Conservation (phyloP, 2,888 invertebrate genomes). For the Limnephilus auricula region DNA sequence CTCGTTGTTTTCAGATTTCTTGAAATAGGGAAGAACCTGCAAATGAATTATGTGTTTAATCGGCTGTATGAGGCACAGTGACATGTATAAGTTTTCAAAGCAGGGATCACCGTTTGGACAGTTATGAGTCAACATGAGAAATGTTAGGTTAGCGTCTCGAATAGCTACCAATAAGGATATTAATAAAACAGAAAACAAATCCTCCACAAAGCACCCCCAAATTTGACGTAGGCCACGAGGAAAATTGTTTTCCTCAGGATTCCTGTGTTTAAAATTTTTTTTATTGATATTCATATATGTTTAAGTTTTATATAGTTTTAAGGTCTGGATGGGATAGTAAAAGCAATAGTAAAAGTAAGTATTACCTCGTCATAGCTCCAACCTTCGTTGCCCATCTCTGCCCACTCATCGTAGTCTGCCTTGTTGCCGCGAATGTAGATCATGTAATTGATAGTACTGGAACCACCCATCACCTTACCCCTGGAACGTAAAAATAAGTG, state of each 20-base stretch:
- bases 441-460: conserved; percentile 82
- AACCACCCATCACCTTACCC: conserved; percentile 83
- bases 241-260: no score
- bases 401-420: conserved; percentile 83
- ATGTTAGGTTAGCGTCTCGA: no score
- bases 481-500: conserved; percentile 68
- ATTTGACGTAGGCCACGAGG: no score
- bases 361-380: conserved; percentile 80
- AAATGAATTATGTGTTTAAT: conserved; percentile 64
- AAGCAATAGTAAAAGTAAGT: neutral
- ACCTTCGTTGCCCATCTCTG: conserved; percentile 79
- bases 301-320: no score
- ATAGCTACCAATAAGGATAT: no score
- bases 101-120: no score
- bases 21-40: conserved; percentile 83
- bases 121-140: no score
- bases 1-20: conserved; percentile 81
- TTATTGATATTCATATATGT: no score
- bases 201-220: no score
- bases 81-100: no score
- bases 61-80: neutral
- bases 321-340: neutral
- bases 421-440: conserved; percentile 80
- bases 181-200: no score
- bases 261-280: no score